Evolutionary conservation across 2,888 invertebrate genomes (phyloP), one percentile per base, ranked within the genome.

Genomic region (Aporophyla nigra): DNA sequence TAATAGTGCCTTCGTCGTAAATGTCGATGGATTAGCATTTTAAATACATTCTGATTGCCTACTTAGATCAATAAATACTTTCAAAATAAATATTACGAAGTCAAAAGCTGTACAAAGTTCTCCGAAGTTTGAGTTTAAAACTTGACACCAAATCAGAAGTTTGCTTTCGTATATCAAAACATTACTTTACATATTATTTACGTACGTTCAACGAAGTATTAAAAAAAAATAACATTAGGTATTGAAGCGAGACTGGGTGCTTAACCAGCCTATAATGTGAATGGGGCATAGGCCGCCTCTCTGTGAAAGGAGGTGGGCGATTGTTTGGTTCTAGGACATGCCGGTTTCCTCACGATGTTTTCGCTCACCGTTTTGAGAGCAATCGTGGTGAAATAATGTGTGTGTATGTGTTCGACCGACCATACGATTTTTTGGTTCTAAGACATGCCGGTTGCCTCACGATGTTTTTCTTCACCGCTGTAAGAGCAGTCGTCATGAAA

Each of bases 61-160:
- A 70, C 66, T 66, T 66, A 56, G 40, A 54, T 63, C n/a, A 40
- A 49, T 54, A 80, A 80, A 71, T 58, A 66, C 53, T 54, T 74
- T 27, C 46, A 74, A 76, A 83, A 71, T 74, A 73, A 83, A 83
- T 69, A 80, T 65, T 56, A 54, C 19, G 63, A 46, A 62, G 63
- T 58, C 61, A 14, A 51, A 53, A 74, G 53, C 63, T 73, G 33
- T 16, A 65, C 24, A 73, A 76, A 62, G 33, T 76, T 76, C 61
- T 69, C 27, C 51, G 63, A 83, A 75, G 24, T 73, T 72, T 21
- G 71, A 66, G 53, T 19, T 70, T 62, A 51, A 56, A 68, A 79
- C 62, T 68, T 83, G 80, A 76, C 84, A 83, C 65, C 67, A 51
- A 71, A 83, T 75, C 27, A 67, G 54, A 65, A 46, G 68, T 76